These are phyloP conservation scores for Sardina pilchardus DNA, from an alignment of 2,113 vertebrate genomes.

Conservation along the genomic window DNA sequence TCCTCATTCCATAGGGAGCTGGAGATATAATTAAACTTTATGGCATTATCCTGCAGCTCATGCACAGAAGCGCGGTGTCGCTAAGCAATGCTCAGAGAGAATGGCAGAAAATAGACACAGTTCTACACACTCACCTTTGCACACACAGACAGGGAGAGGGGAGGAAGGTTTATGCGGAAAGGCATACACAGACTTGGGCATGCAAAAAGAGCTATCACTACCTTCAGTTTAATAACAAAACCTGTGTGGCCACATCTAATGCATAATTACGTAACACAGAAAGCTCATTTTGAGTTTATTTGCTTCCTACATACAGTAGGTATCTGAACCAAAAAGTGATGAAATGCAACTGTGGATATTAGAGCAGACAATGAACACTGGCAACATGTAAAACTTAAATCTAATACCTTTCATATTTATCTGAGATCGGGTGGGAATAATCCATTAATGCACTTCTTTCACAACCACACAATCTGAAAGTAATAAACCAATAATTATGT, in stretches of 20 bases:
- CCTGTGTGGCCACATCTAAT: not conserved
- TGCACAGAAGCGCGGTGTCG: slow-evolving; percentile 54
- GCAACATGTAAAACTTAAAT: not conserved
- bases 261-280: not conserved
- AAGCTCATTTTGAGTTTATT: not conserved
- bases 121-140: slow-evolving; percentile 5
- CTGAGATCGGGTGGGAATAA: not conserved
- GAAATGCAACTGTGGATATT: not conserved
- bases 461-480: not conserved
- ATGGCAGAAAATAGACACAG: slow-evolving; percentile 32
- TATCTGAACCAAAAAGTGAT: not conserved
- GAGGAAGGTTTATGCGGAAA: not conserved
- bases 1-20: slow-evolving; percentile 70
- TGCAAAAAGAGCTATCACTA: too few species aligned
- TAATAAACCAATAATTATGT: not conserved
- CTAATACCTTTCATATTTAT: not conserved
- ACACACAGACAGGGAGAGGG: not conserved
- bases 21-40: slow-evolving; percentile 79
- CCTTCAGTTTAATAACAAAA: not conserved
- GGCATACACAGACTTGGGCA: not conserved
- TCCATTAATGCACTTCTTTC: not conserved
- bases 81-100: slow-evolving; percentile 42
- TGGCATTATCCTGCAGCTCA: slow-evolving; percentile 67
- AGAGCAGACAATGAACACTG: not conserved
- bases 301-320: not conserved